A percentile compares a stretch with the other conserved stretches of the same genome.
These are phyloP conservation scores for Metallyticus violacea DNA, from an alignment of 2,888 invertebrate genomes.

Conservation along the genomic window DNA sequence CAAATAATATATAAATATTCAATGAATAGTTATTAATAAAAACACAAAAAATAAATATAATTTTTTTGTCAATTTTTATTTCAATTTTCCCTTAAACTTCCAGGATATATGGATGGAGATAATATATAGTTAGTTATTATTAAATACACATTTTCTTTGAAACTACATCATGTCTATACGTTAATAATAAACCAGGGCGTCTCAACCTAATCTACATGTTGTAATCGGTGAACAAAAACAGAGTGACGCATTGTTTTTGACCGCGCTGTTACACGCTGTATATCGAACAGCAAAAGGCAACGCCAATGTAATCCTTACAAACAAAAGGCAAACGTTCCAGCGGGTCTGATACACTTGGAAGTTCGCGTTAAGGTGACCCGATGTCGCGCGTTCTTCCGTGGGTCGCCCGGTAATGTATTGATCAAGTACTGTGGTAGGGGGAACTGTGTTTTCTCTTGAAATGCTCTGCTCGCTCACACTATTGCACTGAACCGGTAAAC, in stretches of 20 bases:
- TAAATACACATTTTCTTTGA: no score
- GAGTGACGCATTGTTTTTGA: neutral
- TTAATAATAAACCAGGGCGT: no score
- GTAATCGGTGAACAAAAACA: no score
- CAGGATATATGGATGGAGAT: no score
- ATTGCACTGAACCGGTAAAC: neutral
- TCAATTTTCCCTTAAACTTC: no score
- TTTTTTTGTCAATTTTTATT: no score
- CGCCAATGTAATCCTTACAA: neutral
- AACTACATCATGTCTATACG: no score
- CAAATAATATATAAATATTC: no score
- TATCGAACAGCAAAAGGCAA: neutral
- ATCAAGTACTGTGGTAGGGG: neutral
- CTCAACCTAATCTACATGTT: no score
- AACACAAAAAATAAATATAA: no score
- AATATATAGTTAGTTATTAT: no score
- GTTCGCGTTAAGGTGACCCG: neutral
- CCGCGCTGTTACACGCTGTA: neutral
- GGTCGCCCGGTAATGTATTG: neutral
- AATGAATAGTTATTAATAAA: no score
- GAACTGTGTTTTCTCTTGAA: neutral
- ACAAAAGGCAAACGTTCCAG: neutral
- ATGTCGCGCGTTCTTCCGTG: neutral
- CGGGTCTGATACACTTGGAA: neutral
- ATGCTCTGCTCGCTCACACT: neutral